Conservation (phyloP, 2,113 vertebrate species). For the Hystrix cristata region DNA sequence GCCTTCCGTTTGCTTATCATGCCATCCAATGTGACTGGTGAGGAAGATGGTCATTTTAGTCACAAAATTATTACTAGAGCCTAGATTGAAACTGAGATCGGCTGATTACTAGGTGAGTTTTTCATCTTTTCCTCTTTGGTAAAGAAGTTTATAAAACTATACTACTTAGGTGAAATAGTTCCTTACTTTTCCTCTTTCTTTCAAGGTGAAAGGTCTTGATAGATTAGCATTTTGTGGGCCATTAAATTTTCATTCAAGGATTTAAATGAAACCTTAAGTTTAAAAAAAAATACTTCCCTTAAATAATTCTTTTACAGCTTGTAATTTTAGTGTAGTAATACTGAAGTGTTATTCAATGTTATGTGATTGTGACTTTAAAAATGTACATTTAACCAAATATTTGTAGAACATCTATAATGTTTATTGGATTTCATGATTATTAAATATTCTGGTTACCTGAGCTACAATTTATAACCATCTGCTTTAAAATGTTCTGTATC, state of each 20-base stretch:
- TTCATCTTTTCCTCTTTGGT: neutral
- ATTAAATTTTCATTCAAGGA: neutral
- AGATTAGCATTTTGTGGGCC: neutral
- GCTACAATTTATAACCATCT: constrained; percentile 4
- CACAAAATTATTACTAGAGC: neutral
- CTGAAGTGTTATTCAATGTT: neutral
- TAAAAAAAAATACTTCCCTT: constrained; percentile 11
- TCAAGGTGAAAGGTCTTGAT: neutral
- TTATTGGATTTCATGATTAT: constrained; percentile 58
- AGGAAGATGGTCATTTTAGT: neutral
- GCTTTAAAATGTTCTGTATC: constrained; percentile 8
- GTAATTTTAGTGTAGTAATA: constrained; percentile 42
- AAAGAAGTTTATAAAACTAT: neutral
- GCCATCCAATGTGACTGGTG: neutral
- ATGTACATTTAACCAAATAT: constrained; percentile 9
- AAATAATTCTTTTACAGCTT: constrained; percentile 4
- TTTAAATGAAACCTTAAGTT: constrained; percentile 35
- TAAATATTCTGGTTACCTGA: constrained; percentile 30
- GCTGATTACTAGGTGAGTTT: neutral
- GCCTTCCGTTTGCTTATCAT: neutral
- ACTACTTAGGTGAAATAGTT: neutral
- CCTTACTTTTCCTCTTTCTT: neutral
- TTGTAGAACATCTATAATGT: constrained; percentile 14
- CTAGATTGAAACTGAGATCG: neutral
- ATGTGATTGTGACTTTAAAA: constrained; percentile 1